Conservation (phyloP, 1,140 invertebrate species). For the Neodiprion pinetum region DNA sequence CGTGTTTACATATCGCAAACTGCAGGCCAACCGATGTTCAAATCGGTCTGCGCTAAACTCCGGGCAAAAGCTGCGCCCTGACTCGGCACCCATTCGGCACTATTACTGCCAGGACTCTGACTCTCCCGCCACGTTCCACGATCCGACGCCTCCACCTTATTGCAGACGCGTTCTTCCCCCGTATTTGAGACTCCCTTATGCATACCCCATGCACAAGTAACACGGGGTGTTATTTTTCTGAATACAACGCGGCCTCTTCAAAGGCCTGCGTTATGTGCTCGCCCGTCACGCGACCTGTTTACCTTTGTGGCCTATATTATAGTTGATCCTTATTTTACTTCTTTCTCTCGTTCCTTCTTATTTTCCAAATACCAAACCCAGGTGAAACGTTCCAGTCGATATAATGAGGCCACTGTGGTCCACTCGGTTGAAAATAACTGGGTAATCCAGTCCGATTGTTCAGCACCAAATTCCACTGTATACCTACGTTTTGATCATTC, state of each 20-base stretch:
- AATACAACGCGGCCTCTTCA: slow-evolving; percentile 5
- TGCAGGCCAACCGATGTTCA: too few relatives aligned
- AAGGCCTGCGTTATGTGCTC: neutral
- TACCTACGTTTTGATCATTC: too few relatives aligned
- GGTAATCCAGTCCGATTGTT: too few relatives aligned
- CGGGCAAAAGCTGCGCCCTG: too few relatives aligned
- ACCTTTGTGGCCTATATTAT: neutral
- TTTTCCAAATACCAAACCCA: neutral
- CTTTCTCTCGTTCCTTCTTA: neutral
- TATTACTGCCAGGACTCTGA: neutral
- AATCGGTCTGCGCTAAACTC: too few relatives aligned
- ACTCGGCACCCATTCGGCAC: too few relatives aligned
- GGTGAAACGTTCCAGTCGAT: neutral
- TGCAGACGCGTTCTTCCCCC: neutral
- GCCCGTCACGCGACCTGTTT: slow-evolving; percentile 6
- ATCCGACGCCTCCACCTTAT: neutral
- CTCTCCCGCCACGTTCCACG: neutral
- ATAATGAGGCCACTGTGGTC: too few relatives aligned
- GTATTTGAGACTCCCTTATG: neutral
- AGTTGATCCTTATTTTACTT: neutral
- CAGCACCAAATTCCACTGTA: too few relatives aligned
- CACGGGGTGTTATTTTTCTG: slow-evolving; percentile 1
- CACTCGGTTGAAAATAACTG: too few relatives aligned
- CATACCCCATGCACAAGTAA: neutral
- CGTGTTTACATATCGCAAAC: neutral